These are phyloP conservation scores for Macrobrachium rosenbergii DNA, from an alignment of 1,140 invertebrate species.

Conservation along the genomic window DNA sequence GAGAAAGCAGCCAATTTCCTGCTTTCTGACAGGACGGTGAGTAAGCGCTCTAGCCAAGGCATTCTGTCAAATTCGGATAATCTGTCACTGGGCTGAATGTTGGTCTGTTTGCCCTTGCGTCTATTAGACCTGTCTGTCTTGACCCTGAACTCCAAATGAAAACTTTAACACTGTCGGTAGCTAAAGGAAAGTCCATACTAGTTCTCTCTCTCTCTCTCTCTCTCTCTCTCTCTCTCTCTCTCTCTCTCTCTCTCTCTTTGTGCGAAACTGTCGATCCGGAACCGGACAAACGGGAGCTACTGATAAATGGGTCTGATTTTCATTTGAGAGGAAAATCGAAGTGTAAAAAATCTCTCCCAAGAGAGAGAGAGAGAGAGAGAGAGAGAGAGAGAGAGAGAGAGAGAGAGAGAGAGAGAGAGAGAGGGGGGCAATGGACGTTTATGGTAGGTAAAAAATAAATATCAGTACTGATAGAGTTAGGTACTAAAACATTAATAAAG, in stretches of 20 bases:
- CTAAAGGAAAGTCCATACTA: not conserved
- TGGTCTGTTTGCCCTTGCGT: too few species aligned
- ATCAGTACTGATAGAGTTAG: not conserved
- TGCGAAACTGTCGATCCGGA: not conserved
- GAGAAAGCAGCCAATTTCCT: too few species aligned
- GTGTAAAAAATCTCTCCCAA: not conserved
- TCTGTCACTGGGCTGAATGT: too few species aligned
- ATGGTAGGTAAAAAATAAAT: not conserved
- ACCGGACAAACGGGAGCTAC: not conserved
- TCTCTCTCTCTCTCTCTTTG: conserved; percentile 26
- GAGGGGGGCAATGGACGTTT: not conserved
- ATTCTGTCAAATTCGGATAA: too few species aligned
- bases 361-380: not conserved
- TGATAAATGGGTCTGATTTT: not conserved
- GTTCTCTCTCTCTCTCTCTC: conserved; percentile 26
- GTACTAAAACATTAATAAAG: too few species aligned
- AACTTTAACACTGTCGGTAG: not conserved
- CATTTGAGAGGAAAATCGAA: not conserved
- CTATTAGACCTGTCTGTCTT: too few species aligned
- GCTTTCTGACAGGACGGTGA: too few species aligned
- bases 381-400: not conserved
- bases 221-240: conserved; percentile 26
- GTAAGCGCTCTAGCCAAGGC: too few species aligned
- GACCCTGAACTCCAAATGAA: too few species aligned
- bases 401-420: conserved; percentile 7